Evolutionary conservation across 37 sponge, comb jelly and placozoan genomes (phyloP).

Genomic region (Spongilla lacustris): DNA sequence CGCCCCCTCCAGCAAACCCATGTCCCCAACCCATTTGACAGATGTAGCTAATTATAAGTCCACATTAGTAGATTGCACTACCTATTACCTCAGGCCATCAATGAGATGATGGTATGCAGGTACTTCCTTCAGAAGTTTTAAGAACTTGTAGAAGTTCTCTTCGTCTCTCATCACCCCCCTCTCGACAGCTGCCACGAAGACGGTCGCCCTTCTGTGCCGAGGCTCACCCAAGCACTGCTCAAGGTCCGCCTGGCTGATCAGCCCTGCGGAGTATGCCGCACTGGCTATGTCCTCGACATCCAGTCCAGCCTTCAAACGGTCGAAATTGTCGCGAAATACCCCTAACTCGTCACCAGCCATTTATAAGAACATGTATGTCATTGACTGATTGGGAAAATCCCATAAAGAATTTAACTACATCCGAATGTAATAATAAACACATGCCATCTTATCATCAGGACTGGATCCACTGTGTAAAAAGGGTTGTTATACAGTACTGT

Average conservation of each 20-base stretch:
- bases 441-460: no score
- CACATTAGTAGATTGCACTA: no score
- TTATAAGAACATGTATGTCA: no score
- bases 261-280: neutral
- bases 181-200: neutral
- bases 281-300: neutral
- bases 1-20: no score
- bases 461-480: no score
- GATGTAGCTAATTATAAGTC: no score
- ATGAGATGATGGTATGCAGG: neutral
- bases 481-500: no score
- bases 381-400: no score
- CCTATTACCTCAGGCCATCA: neutral
- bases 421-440: no score
- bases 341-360: neutral
- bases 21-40: no score
- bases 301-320: neutral
- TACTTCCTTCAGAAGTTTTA: neutral
- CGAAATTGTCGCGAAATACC: neutral
- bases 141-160: neutral
- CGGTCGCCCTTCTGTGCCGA: neutral
- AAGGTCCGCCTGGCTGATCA: neutral
- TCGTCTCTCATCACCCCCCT: neutral
- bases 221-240: neutral
- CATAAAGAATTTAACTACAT: no score